Base-by-base conservation (phyloP, 1,140 invertebrate genomes). In the Nymphalis io region DNA sequence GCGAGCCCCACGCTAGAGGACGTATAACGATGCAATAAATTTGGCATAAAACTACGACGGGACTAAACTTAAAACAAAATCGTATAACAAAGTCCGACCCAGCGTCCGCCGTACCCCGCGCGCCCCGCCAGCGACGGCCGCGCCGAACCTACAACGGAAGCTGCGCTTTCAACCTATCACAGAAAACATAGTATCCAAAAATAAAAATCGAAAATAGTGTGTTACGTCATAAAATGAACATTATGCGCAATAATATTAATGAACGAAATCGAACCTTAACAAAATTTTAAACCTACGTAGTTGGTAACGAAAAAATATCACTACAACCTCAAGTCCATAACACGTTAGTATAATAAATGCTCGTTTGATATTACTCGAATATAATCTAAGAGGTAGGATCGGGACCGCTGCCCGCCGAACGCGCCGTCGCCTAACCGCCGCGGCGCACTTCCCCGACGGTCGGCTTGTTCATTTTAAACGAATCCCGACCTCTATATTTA, bases 291-390 rank as follows among this genome's bases (percentile, higher is more conserved):
- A 78, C 61, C 78, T 86, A 85, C 68, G 71, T 78, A 83, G 60
- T 79, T 88, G 87, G 87, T 89, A 89, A 89, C 87, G 75, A 83
- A 87, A 84, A 80, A 79, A 84, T 87, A 89, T 89, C 84, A 87
- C 87, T 89, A 87, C 78, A 80, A 77, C 73, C 75, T 74, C 69
- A 78, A 78, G 70, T 79, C 64, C 65, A 72, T 78, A 75, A 75
- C 70, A 46, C 75, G 71, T 79, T 75, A 79, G 60, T 78, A 76
- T 76, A 85, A 81, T 86, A 88, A 88, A 88, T 88, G 85, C 84
- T 84, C 76, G 70, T 76, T 72, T 76, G 77, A 83, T 83, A 81
- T 46, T 46, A 13, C 15, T 8, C 68, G 72, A 82, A 78, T 87
- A 82, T 79, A 82, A 79, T 80, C 83, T 88, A 88, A 83, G 87